Evolutionary conservation across 2,888 invertebrate species (phyloP), one percentile per base, ranked within the genome.

Genomic region (Trachelus iudaicus): DNA sequence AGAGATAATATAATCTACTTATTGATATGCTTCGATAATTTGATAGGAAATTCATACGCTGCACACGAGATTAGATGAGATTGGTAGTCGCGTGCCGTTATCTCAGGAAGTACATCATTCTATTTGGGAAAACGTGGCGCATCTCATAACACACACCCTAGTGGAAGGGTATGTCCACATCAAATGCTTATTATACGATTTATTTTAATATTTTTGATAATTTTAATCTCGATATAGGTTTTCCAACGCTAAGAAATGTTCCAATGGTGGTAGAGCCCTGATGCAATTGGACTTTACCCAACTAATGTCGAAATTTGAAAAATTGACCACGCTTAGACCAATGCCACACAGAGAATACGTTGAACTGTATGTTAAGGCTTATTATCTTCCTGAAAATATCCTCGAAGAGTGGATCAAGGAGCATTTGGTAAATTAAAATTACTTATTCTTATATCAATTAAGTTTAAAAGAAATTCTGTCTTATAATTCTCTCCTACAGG

Each of bases 281-380:
- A 99, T 99, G 99, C 99, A 99, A 89, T 93, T 99, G 34, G 99
- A 99, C 93, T 99, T 98, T 88, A 97, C 98, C 11, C 99, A 99
- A 90, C 95, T 99, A 81, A 94, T 98, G 83, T 95, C 97, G 34
- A 98, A 98, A 90, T 93, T 98, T 76, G 98, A 99, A 91, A 95
- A 96, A 87, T 95, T 98, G 77, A 96, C 98, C 0, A 94, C 95
- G 1, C 90, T 98, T 11, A 95, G 95, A 88, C 98, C 98, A 3
- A 93, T 98, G 30, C 98, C 98, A 0, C 96, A 97, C 87, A 95
- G 96, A 82, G 96, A 97, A 77, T 97, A 97, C 87, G 98, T 99
- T 0, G 99, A 99, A 92, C 94, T 94, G 77, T 99, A 98, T 89
- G 97, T 99, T 0, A 99, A 99, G 91, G 98, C 99, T 0, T 99